Base-by-base conservation (phyloP, 2,888 invertebrate genomes). In the Parnassius glacialis region DNA sequence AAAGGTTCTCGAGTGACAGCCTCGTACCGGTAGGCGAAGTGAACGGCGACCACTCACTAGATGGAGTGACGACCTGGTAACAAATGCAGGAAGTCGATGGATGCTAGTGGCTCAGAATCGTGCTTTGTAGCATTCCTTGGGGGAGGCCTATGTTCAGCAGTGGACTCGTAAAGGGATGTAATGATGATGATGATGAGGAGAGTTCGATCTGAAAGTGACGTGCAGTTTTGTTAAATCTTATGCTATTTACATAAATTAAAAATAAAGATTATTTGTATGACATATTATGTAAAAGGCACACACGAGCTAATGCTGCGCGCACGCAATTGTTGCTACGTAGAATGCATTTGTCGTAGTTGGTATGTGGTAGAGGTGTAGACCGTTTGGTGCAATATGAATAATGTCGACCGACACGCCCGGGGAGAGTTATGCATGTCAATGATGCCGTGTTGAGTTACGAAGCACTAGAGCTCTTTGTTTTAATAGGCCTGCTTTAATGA, bases 361-460 rank as follows among this genome's bases (percentile, higher is more conserved):
- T 77, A 79, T 78, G 79, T 78, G 69, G 71, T 71, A 67, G 76
- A 78, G 80, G 80, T 78, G 80, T 74, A 76, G 71, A 71, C 69
- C 64, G 65, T 64, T 60, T 69, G 70, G 70, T 70, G 74, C 70
- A 71, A 71, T 76, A 81, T 82, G 83, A 80, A 80, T 82, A 81
- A 80, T 81, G 77, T 72, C 71, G 64, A 65, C 70, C 70, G 74
- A 67, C 77, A 73, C 79, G 74, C 75, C 74, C 65, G 74, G 64
- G 59, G 68, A 70, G 75, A 83, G 84, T 78, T 80, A 81, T 82
- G 83, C 84, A 82, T 83, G 77, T 72, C 80, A 81, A 79, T 80
- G 74, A 71, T 64, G 65, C 57, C 62, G 61, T 65, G 70, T 67
- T 54, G 67, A 61, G 61, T 64, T 65, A 64, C 60, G 65, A 66